A percentile compares a stretch with the other conserved stretches of the same genome.
These are phyloP conservation scores for Drosophila persimilis DNA, from an alignment of 1,140 invertebrate genomes.

Conservation along the genomic window DNA sequence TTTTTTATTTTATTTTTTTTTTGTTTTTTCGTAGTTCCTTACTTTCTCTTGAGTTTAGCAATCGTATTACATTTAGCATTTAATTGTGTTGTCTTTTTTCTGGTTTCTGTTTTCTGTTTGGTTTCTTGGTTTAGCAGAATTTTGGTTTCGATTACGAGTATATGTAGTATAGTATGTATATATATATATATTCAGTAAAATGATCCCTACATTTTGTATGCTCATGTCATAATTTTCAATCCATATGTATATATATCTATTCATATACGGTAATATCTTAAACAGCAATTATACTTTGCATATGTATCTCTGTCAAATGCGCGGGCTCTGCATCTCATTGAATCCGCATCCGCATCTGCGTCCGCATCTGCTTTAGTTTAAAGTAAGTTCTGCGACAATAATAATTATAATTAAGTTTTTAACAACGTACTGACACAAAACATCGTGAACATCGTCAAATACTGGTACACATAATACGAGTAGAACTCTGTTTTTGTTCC, in stretches of 20 bases:
- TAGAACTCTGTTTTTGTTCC: conserved; percentile 33
- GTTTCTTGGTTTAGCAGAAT: conserved; percentile 54
- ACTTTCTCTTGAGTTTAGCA: conserved; percentile 64
- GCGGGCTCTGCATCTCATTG: neutral
- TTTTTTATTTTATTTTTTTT: conserved; percentile 1
- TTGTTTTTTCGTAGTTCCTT: conserved; percentile 31
- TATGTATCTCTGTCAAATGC: conserved; percentile 12
- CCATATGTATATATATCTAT: conserved; percentile 63
- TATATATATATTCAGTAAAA: conserved; percentile 74
- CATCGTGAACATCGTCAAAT: conserved; percentile 57
- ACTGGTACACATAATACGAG: conserved; percentile 43
- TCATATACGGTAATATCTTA: conserved; percentile 48
- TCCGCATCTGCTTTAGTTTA: conserved; percentile 63
- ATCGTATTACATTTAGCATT: conserved; percentile 74
- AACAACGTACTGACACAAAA: conserved; percentile 63
- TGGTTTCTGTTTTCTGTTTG: conserved; percentile 13
- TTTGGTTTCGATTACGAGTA: conserved; percentile 57
- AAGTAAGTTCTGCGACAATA: conserved; percentile 80
- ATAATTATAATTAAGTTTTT: conserved; percentile 65
- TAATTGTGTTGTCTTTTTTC: conserved; percentile 37
- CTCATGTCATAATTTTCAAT: conserved; percentile 75
- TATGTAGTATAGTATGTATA: conserved; percentile 62
- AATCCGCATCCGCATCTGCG: neutral
- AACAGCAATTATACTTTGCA: conserved; percentile 61
- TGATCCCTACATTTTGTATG: conserved; percentile 82